phyloP scores from a whole-genome alignment of 2,888 invertebrate species.

The Oxytorus armatus region DNA sequence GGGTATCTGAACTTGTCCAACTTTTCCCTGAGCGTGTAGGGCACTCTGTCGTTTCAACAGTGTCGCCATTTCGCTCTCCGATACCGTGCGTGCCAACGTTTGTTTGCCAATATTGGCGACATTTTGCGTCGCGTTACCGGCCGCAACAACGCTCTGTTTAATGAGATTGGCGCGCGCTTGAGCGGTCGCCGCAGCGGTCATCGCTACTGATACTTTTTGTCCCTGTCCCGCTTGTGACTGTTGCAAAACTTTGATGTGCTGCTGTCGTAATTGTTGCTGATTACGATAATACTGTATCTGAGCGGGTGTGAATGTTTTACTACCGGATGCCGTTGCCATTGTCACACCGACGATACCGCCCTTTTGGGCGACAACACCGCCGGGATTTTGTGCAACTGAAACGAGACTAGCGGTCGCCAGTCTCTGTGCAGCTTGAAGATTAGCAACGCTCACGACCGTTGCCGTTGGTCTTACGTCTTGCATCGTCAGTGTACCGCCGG shows the following conservation, averaged over 20 bases:
- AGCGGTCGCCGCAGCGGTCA: conserved; percentile 76
- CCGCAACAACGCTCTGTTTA: conserved; percentile 77
- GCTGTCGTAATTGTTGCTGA: conserved; percentile 85
- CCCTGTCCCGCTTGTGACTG: conserved; percentile 79
- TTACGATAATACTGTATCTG: conserved; percentile 89
- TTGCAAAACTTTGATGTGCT: conserved; percentile 77
- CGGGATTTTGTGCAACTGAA: conserved; percentile 76
- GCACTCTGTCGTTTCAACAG: conserved; percentile 86
- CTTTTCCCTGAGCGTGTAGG: conserved; percentile 82
- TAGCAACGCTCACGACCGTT: conserved; percentile 82
- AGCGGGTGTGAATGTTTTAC: conserved; percentile 85
- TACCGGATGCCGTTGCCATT: conserved; percentile 84
- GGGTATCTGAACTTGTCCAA: conserved; percentile 83
- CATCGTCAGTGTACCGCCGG: conserved; percentile 73
- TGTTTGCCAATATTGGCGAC: conserved; percentile 81
- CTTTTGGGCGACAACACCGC: conserved; percentile 78
- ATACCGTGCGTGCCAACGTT: conserved; percentile 85
- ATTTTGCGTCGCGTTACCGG: conserved; percentile 65
- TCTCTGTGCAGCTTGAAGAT: conserved; percentile 82
- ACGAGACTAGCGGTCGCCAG: conserved; percentile 78
- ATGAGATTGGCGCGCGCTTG: conserved; percentile 78
- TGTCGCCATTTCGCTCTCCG: conserved; percentile 87
- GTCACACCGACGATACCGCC: conserved; percentile 84
- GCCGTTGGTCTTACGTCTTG: conserved; percentile 79
- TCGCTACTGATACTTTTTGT: conserved; percentile 83